A percentile compares a stretch with the other conserved stretches of the same genome.
These are phyloP conservation scores for Heliconius aoede DNA, from an alignment of 2,888 invertebrate species.

Conservation along the genomic window DNA sequence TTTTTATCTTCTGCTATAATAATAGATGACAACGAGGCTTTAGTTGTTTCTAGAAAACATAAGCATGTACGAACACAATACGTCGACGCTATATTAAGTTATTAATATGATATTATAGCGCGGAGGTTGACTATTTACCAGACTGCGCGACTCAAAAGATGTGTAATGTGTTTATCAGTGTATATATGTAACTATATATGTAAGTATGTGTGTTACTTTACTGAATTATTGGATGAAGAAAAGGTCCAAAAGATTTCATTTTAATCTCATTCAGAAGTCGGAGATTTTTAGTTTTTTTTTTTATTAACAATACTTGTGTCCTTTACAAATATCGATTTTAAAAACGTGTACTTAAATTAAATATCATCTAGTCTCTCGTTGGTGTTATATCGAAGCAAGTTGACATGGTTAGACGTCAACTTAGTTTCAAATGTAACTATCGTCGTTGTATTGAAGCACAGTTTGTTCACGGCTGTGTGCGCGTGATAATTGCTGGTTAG, in stretches of 20 bases:
- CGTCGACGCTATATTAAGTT: not conserved
- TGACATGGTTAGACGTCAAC: not conserved
- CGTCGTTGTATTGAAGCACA: not conserved
- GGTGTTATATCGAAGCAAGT: not conserved
- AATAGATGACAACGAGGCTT: not conserved
- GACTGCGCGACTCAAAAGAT: not conserved
- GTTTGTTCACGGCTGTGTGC: not conserved
- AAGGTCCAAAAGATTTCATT: no score
- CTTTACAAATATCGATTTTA: not conserved
- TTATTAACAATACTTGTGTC: not conserved
- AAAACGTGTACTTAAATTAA: not conserved
- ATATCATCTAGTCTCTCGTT: not conserved
- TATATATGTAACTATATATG: no score
- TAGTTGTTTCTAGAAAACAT: conserved; percentile 4
- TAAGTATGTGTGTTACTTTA: no score
- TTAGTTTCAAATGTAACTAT: not conserved
- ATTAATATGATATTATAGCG: not conserved
- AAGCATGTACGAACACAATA: not conserved
- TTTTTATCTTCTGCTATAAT: not conserved
- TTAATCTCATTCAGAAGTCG: no score
- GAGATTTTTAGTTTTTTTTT: no score
- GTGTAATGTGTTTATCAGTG: no score
- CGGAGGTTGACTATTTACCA: not conserved
- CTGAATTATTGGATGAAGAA: no score
- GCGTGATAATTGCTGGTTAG: not conserved